Evolutionary conservation across 2,888 invertebrate genomes (phyloP).

Genomic region (Melanostoma mellinum): DNA sequence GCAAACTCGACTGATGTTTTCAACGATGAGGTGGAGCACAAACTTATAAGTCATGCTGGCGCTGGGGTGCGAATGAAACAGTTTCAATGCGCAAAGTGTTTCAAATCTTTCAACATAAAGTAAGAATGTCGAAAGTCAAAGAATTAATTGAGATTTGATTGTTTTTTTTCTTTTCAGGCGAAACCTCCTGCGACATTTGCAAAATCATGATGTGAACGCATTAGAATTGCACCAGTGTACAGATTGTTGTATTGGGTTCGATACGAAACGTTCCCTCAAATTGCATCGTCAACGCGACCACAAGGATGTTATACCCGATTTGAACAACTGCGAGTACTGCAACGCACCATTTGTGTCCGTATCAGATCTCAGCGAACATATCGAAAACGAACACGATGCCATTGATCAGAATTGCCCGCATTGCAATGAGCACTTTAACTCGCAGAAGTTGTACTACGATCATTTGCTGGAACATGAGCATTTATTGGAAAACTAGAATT

Average conservation of each 20-base stretch:
- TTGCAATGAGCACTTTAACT: conserved; percentile 73
- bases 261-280: conserved; percentile 74
- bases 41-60: conserved; percentile 66
- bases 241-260: conserved; percentile 74
- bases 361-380: conserved; percentile 74
- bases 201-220: conserved; percentile 72
- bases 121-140: conserved; percentile 60
- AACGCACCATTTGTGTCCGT: conserved; percentile 73
- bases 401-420: conserved; percentile 74
- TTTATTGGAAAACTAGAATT: conserved; percentile 51
- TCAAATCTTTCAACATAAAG: conserved; percentile 78
- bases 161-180: conserved; percentile 63
- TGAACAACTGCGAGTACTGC: conserved; percentile 75
- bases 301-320: conserved; percentile 73
- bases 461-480: conserved; percentile 75
- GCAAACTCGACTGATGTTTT: background rate
- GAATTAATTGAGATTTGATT: too few species aligned
- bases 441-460: conserved; percentile 74
- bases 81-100: conserved; percentile 78
- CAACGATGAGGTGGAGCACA: conserved; percentile 1
- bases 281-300: conserved; percentile 75
- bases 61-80: conserved; percentile 75
- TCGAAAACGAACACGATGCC: conserved; percentile 71
- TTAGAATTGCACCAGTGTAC: conserved; percentile 73
- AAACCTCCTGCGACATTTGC: conserved; percentile 74